Percentiles rank a stretch among this genome's conserved stretches.
These are phyloP conservation scores for Junonia oenone DNA, from an alignment of 2,888 invertebrate species.

Conservation along the genomic window DNA sequence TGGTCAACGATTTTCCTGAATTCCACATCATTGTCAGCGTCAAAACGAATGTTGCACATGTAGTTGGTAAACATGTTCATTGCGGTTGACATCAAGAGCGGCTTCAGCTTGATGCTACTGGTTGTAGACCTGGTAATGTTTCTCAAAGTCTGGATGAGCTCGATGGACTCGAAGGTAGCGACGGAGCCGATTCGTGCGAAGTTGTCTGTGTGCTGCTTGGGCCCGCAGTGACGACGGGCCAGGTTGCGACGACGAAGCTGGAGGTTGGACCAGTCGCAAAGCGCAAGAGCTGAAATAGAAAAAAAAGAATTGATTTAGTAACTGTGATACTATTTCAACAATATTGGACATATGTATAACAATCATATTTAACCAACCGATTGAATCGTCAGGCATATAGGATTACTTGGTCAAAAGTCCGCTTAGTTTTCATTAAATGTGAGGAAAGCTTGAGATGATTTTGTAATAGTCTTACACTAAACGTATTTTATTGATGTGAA, in stretches of 20 bases:
- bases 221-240: constrained; percentile 89
- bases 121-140: constrained; percentile 55
- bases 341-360: neutral
- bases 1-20: constrained; percentile 84
- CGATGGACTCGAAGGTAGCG: constrained; percentile 82
- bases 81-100: constrained; percentile 84
- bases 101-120: constrained; percentile 82
- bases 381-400: too few relatives aligned
- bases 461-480: too few relatives aligned
- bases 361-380: neutral
- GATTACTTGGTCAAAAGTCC: too few relatives aligned
- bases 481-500: too few relatives aligned
- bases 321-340: neutral
- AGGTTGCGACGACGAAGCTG: constrained; percentile 88
- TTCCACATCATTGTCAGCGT: constrained; percentile 81
- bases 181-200: constrained; percentile 86
- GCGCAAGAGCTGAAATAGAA: constrained; percentile 86
- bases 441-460: too few relatives aligned
- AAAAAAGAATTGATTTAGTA: constrained; percentile 22
- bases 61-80: constrained; percentile 92
- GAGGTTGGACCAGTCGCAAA: constrained; percentile 92
- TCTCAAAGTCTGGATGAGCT: constrained; percentile 79
- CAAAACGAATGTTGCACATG: constrained; percentile 90
- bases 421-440: too few relatives aligned
- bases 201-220: constrained; percentile 85